Conservation (phyloP, 2,797 vertebrate species). For the Helicolenus hilgendorfi region DNA sequence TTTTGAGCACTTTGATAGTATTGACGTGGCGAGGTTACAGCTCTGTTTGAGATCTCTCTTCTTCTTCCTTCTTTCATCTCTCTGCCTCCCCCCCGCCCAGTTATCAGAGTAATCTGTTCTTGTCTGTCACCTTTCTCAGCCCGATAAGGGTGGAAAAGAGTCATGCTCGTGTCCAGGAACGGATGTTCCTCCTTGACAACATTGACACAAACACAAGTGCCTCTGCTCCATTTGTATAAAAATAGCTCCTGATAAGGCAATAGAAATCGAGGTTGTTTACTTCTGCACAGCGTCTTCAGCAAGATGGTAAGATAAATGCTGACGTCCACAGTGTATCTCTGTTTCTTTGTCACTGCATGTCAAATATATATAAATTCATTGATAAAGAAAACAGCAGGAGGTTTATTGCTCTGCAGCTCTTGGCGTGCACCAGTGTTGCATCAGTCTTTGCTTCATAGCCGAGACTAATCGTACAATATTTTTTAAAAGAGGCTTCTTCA, state of each 20-base stretch:
- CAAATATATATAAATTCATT: background rate
- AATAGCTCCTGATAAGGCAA: conserved; percentile 63
- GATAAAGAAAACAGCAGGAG: background rate
- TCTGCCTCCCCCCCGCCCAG: background rate
- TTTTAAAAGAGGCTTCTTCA: conserved; percentile 17
- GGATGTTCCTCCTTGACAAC: conserved; percentile 73
- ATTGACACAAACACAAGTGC: conserved; percentile 66
- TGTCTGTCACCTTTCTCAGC: conserved; percentile 72
- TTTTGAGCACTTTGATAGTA: conserved; percentile 12
- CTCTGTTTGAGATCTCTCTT: conserved; percentile 34
- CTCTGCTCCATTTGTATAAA: conserved; percentile 55
- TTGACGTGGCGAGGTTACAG: conserved; percentile 5
- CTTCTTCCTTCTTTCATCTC: conserved; percentile 17
- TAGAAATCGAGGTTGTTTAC: conserved; percentile 55
- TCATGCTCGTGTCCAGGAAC: conserved; percentile 65
- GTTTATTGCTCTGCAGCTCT: conserved; percentile 20
- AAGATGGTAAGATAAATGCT: conserved; percentile 33
- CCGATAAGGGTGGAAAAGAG: conserved; percentile 70
- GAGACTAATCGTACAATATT: conserved; percentile 20
- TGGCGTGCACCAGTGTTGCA: background rate
- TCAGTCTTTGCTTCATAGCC: conserved; percentile 23
- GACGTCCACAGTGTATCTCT: conserved; percentile 18
- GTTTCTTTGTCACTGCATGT: background rate
- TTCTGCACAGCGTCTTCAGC: conserved; percentile 32
- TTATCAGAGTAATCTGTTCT: conserved; percentile 73